Base-by-base conservation (phyloP, 35 echinoderm and acorn worm genomes). In the Stichopus chloronotus region DNA sequence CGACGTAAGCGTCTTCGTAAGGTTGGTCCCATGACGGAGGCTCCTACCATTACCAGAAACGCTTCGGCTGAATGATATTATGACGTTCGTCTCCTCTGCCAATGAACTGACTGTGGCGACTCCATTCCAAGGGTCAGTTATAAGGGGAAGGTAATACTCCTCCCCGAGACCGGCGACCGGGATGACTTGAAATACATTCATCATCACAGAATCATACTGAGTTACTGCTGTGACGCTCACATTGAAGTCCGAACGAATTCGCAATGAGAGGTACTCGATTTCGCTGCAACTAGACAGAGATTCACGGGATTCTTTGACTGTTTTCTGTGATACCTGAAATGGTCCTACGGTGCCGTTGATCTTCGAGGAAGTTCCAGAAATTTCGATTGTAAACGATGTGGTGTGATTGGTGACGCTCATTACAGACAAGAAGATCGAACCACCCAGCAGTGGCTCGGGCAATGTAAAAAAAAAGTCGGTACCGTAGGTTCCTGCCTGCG, bases 401-500 rank as follows among this genome's bases (percentile, higher is more conserved):
- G 87, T 89, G 19, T 54, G 57, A 71, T 89, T 89, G 9, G 59
- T 52, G 61, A 89, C 87, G 25, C 59, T 63, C 21, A 89, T 23
- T 19, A 89, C 55, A 19, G 87, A 89, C 61, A 89, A 63, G 58
- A 21, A 25, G 14, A 89, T 71, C 13, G 17, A 24, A 61, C 24
- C 71, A 17, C 11, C 22, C 57, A 7, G 5, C 1, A 9, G 9
- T 23, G 87, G 24, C 8, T 89, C 6, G 5, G 87, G 87, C 61
- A 59, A 72, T 5, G 87, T 53, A 72, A 89, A 89, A 9, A 89
- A 59, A 72, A 89, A 89, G 25, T 69, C 65, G 17, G 17, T 25
- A 19, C 87, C 87, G 55, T 65, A 71, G 25, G 87, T 89, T 9
- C 87, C 87, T 53, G 65, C 59, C n/a, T 63, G 55, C 25, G 87